Base-by-base conservation (phyloP, 2,888 invertebrate genomes). In the Anagyrus pseudococci region DNA sequence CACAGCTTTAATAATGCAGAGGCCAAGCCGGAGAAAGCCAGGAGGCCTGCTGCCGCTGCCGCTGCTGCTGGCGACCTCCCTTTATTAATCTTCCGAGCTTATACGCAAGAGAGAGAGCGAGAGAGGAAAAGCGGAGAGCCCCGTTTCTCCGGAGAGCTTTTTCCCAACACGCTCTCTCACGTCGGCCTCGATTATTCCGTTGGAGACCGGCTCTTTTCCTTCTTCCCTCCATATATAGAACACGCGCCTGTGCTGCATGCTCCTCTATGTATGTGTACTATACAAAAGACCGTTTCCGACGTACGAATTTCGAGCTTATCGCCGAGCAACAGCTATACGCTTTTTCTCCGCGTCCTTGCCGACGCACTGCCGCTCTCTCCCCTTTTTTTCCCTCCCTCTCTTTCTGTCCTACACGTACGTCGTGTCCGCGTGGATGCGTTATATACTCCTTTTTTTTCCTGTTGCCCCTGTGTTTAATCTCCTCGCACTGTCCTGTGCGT, bases 71-170 rank as follows among this genome's bases (percentile, higher is more conserved):
- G 43, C 4, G 44, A 23, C 50, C 53, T 53, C 53, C 55, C 49
- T 61, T 61, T 61, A 61, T 61, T 61, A 61, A 61, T 61, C 49
- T 55, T 49, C 49, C 33, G 33, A 37, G 33, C 33, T 37, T 37
- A 37, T 15, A 8, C 37, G 61, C 49, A 49, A 22, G 33, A 25
- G 54, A 41, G n/a, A n/a, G n/a, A n/a, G n/a, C n/a, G n/a, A n/a
- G n/a, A n/a, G n/a, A n/a, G n/a, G n/a, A n/a, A n/a, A n/a, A n/a
- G n/a, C n/a, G n/a, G n/a, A n/a, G 40, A 47, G 37, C 52, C 25
- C 44, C 23, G 33, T 29, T 25, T 23, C 10, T n/a, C 15, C 6
- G 4, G 2, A 13, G 25, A 10, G 13, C 22, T n/a, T 40, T 37
- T 40, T 33, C 2, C 44, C 22, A 20, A 2, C 20, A 7, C 44